Conservation (phyloP, 2,113 vertebrate species). For the Gorsachius goisagi region DNA sequence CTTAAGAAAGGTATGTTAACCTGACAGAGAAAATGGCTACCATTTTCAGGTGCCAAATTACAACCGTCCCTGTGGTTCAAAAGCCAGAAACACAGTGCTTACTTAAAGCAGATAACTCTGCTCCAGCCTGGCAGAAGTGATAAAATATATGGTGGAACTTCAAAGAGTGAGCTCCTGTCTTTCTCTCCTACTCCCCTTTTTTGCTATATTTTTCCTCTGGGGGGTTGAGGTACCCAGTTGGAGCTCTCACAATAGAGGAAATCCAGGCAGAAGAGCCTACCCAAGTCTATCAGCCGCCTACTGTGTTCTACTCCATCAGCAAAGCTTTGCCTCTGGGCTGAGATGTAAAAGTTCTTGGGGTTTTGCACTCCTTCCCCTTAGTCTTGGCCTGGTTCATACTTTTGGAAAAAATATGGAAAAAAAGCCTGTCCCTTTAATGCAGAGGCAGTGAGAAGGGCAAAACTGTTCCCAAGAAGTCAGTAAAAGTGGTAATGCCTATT, state of each 20-base stretch:
- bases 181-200: constrained; percentile 21
- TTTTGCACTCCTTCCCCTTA: neutral
- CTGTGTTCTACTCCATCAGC: neutral
- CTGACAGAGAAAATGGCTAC: constrained; percentile 5
- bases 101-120: constrained; percentile 7
- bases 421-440: constrained; percentile 55
- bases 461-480: constrained; percentile 73
- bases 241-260: constrained; percentile 45
- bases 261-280: constrained; percentile 30
- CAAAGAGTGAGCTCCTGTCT: neutral
- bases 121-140: constrained; percentile 23
- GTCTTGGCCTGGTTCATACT: constrained; percentile 26
- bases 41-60: neutral
- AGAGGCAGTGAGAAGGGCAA: constrained; percentile 71
- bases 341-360: neutral
- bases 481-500: constrained; percentile 73
- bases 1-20: neutral
- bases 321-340: neutral
- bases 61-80: neutral
- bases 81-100: neutral
- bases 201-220: constrained; percentile 33
- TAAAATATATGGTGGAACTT: neutral
- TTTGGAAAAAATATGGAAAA: constrained; percentile 13
- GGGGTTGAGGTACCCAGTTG: constrained; percentile 26
- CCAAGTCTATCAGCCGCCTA: constrained; percentile 20